phyloP scores from a whole-genome alignment of 2,888 invertebrate species.

The Amitus sp. region DNA sequence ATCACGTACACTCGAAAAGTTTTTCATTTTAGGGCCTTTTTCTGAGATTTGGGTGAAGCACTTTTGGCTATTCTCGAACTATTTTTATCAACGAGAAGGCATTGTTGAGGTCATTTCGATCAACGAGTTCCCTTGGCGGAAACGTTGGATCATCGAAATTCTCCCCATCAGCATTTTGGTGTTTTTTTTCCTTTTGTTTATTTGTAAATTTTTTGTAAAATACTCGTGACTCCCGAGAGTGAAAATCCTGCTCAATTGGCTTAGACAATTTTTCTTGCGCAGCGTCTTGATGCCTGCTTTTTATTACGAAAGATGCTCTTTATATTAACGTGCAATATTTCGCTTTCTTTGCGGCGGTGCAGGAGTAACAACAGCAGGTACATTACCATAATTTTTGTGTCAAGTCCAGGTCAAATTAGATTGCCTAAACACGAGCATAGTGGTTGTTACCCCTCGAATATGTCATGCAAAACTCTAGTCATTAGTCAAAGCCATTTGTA shows the following conservation, averaged over 20 bases:
- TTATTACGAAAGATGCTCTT: constrained; percentile 14
- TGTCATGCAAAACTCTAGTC: constrained; percentile 12
- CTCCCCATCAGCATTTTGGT: no score
- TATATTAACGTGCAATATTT: constrained; percentile 54
- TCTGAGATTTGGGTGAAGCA: no score
- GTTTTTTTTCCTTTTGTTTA: no score
- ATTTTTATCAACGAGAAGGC: no score
- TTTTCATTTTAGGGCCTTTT: no score
- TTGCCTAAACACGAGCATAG: constrained; percentile 18
- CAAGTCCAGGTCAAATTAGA: constrained; percentile 28
- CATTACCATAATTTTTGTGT: constrained; percentile 40
- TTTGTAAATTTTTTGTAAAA: no score
- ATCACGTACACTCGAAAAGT: no score
- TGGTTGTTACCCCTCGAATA: constrained; percentile 23
- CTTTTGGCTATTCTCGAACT: no score
- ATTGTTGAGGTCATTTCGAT: no score
- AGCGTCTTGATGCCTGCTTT: constrained; percentile 24
- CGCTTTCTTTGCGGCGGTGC: constrained; percentile 55
- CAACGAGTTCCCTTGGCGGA: no score
- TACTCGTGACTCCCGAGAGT: no score
- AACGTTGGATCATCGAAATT: no score
- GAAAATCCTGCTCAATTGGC: background rate
- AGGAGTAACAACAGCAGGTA: constrained; percentile 61
- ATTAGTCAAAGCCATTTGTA: constrained; percentile 11
- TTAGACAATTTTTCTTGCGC: background rate